phyloP scores from a whole-genome alignment of 2,888 invertebrate species.

The Tenodera sinensis region DNA sequence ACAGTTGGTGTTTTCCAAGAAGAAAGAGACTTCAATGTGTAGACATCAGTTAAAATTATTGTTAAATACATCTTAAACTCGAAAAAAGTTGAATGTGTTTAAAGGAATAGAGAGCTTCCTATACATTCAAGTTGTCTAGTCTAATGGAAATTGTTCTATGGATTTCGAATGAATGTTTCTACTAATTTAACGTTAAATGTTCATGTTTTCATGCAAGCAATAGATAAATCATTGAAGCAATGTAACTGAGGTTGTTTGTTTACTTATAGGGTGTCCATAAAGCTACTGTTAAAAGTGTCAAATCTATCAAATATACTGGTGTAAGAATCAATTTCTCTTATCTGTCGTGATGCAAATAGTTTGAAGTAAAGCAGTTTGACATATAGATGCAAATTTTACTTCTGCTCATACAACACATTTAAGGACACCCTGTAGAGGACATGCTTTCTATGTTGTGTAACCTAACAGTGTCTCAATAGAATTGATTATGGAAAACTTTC shows the following conservation, averaged over 20 bases:
- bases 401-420: not conserved
- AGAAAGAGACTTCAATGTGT: not conserved
- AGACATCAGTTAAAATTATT: not conserved
- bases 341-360: too few relatives aligned
- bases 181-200: not conserved
- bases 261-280: not conserved
- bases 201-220: not conserved
- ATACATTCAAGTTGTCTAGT: not conserved
- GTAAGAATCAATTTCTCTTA: too few relatives aligned
- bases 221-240: not conserved
- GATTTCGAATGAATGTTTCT: not conserved
- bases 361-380: too few relatives aligned
- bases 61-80: not conserved
- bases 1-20: not conserved
- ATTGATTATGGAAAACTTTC: not conserved
- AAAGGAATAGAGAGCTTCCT: not conserved
- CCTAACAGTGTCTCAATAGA: not conserved
- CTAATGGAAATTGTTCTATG: not conserved
- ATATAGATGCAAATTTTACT: too few relatives aligned
- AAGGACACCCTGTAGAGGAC: not conserved
- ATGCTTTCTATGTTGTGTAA: not conserved
- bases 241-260: not conserved
- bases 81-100: not conserved
- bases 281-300: too few relatives aligned
- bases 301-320: too few relatives aligned